Percentiles rank a stretch among this genome's conserved stretches.
phyloP scores from a whole-genome alignment of 2,113 vertebrate genomes.

The Pomatostomus ruficeps region DNA sequence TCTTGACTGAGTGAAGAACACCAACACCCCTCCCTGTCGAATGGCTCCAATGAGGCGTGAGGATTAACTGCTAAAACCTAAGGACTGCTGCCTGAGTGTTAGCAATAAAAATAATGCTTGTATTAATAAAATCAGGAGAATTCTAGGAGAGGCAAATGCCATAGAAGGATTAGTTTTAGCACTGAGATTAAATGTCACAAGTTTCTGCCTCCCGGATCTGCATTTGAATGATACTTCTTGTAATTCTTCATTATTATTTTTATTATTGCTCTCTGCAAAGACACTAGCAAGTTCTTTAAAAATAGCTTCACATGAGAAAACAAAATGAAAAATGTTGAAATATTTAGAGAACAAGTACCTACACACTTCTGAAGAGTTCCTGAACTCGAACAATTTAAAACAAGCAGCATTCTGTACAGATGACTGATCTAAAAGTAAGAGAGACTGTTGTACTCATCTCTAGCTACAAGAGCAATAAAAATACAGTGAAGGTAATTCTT shows the following conservation, averaged over 20 bases:
- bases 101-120: background rate
- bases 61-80: background rate
- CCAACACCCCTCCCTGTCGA: background rate
- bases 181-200: background rate
- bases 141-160: background rate
- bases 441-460: background rate
- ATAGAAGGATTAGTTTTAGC: constrained; percentile 2
- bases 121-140: constrained; percentile 7
- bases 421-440: background rate
- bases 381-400: background rate
- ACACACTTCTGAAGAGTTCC: background rate
- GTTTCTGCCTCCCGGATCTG: background rate
- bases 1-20: background rate
- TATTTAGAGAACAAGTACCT: background rate
- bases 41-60: background rate
- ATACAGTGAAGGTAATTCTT: background rate
- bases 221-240: background rate
- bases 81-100: background rate
- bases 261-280: background rate
- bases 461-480: background rate
- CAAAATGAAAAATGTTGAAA: background rate
- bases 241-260: background rate
- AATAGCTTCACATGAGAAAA: background rate
- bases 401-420: background rate
- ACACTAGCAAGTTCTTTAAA: background rate